Base-by-base conservation (phyloP, 1,140 invertebrate genomes). In the Heliconius himera region DNA sequence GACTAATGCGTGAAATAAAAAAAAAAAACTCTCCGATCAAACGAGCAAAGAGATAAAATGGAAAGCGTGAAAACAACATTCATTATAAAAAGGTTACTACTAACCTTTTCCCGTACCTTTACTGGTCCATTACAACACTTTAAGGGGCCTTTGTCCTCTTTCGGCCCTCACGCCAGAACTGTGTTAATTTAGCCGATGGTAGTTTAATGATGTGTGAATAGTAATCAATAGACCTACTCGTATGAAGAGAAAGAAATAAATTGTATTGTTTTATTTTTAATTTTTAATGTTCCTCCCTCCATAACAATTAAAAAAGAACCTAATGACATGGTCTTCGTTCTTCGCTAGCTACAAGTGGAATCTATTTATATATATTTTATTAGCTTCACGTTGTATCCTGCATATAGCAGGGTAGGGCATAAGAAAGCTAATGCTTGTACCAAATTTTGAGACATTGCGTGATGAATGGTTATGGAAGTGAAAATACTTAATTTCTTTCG, bases 181-280 rank as follows among this genome's bases (percentile, higher is more conserved):
- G 81, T 79, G 74, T 79, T 84, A 84, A 86, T 79, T 81, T 76
- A 78, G 75, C 75, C 56, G 80, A 74, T 78, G 76, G 74, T 70
- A 74, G 83, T 79, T 76, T 84, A 86, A 86, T 86, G 85, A 84
- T 71, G 80, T 83, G 84, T 82, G 79, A 86, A 81, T 78, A 56
- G 80, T 83, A 84, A 86, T 84, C 83, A 80, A 84, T 82, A 74
- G 77, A 38, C 29, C 26, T 46, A 46, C 41, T 16, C 41, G 13
- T 56, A 36, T 70, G 77, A 60, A 71, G 54, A 72, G 29, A 82
- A 41, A 72, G 29, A 82, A 41, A 74, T 74, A 56, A 18, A 72
- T 6, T 26, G 3, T 66, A 36, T 26, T 29, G 22, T 66, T 66
- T 66, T 13, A 8, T 56, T 11, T 66, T 29, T 13, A 22, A 13